Evolutionary conservation across 64 coral and sea anemone species (phyloP), one percentile per base, ranked within the genome.

Genomic region (Actinia tenebrosa): DNA sequence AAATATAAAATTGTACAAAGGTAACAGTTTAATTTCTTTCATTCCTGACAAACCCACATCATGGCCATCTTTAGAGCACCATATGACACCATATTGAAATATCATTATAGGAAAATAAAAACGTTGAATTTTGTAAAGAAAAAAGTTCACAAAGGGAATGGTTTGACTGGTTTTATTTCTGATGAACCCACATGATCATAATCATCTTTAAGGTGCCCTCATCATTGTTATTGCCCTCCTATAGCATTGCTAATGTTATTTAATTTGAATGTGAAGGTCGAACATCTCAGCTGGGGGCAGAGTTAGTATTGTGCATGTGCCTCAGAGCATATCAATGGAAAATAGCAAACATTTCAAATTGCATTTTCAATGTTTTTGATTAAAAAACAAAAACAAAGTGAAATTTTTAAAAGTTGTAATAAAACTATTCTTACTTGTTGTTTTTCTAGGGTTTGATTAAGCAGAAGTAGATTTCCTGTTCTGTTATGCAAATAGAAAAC

Each of bases 391-490:
- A 8, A 27, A 30, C 25, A 47, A 26, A 27, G 8, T 42, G 7
- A 8, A 66, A 9, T 75, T 30, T 26, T 37, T 1, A 37, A 37
- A 75, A 42, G 10, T 25, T 25, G 19, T 14, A 75, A 75, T 42
- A 1, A 3, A 16, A 85, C 6, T 54, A 47, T 16, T 66, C 82
- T 88, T 90, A 99, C 97, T 87, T 99, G 93, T 53, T 93, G 91
- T 84, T 43, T 92, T 60, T 95, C 97, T 44, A 99, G 54, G 3
- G 93, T 88, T 84, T 99, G 79, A 78, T 99, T 95, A 18, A 99
- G 90, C 82, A 99, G 93, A 54, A 95, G 77, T 44, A 99, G 71
- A 86, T 99, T 99, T 7, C 97, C 97, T 64, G 86, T 91, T 44
- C 97, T 99, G 77, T 66, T 78, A 92, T 2, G 2, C 7, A 42